Percentiles rank a stretch among this genome's conserved stretches.
These are phyloP conservation scores for Dipus sagitta DNA, from an alignment of 2,797 vertebrate species.

Conservation along the genomic window DNA sequence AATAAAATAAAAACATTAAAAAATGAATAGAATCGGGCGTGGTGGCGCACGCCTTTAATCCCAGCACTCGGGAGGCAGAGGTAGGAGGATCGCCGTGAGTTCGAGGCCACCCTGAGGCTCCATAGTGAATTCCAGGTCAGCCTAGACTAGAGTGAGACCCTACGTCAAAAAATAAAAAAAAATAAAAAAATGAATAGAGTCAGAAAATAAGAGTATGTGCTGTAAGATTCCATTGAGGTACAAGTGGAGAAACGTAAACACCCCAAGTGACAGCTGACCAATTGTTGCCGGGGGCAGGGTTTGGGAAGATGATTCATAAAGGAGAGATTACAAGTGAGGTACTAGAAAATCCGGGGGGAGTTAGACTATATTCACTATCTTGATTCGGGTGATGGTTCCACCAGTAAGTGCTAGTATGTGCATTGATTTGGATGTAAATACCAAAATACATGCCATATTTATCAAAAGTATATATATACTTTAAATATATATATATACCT, in stretches of 20 bases:
- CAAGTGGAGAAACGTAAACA: conserved; percentile 4
- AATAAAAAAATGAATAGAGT: neutral
- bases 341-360: neutral
- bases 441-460: neutral
- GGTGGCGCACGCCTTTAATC: too few species aligned
- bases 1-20: too few species aligned
- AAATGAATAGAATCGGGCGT: neutral
- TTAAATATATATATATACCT: neutral
- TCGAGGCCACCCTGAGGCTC: too few species aligned
- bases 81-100: too few species aligned
- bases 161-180: too few species aligned
- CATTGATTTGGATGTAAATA: neutral
- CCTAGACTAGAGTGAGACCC: too few species aligned
- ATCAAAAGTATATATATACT: neutral
- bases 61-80: too few species aligned
- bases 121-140: too few species aligned
- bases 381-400: neutral
- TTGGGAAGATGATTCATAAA: neutral
- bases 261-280: neutral
- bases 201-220: neutral
- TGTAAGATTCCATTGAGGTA: neutral
- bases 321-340: neutral
- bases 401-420: neutral
- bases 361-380: neutral
- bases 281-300: neutral